Base-by-base conservation (phyloP, 2,113 vertebrate genomes). In the Hylia prasina region DNA sequence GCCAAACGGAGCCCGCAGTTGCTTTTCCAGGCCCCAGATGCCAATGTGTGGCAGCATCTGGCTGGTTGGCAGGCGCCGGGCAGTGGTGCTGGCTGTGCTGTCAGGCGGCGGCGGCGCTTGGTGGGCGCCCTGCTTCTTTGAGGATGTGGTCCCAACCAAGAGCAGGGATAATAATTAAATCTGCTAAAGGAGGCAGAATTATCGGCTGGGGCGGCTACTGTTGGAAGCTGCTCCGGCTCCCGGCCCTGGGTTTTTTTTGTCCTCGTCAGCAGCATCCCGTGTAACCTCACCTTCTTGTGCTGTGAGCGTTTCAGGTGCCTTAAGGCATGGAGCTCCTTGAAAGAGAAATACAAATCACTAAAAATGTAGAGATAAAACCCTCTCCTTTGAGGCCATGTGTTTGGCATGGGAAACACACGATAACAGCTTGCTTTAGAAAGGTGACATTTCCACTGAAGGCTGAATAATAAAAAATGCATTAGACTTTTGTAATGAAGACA, bases 321-420 rank as follows among this genome's bases (percentile, higher is more conserved):
- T 97, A 98, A 97, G 99, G 99, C 98, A 98, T 98, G 98, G 98
- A 98, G 97, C 98, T 98, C 98, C 98, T 99, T 99, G 99, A 99
- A 99, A 99, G 98, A 98, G 98, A 98, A 98, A 98, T 98, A 98
- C 98, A 98, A 98, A 98, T 99, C 98, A 98, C 97, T 98, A 97
- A 97, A 98, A 98, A 98, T 95, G 98, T 97, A 96, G 98, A 98
- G 98, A 98, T 98, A 98, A 98, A 98, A 97, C 97, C 98, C 97
- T 97, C 96, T 98, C 98, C 98, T 98, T 97, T 96, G 98, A 98
- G 98, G 98, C 98, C 97, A 92, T 97, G 97, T 98, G 97, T 98
- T 98, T 99, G 98, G 98, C 98, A 98, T 98, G 51, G 98, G 97
- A 97, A 98, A 97, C 92, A 93, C 98, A 96, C 96, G 97, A 98